These are phyloP conservation scores for Hyles lineata DNA, from an alignment of 2,888 invertebrate species.

Conservation along the genomic window DNA sequence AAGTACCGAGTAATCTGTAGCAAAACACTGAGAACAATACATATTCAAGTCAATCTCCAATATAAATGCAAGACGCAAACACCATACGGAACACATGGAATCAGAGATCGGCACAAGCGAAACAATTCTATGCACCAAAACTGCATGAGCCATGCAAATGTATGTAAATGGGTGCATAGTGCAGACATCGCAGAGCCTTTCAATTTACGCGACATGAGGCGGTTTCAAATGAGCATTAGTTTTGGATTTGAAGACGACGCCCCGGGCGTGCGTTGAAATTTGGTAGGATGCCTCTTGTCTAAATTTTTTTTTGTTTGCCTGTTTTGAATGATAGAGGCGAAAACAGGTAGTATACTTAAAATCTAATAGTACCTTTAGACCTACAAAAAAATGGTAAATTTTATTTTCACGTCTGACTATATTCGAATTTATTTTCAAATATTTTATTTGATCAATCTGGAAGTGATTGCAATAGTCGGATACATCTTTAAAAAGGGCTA, in stretches of 20 bases:
- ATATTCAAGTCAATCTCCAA: conserved; percentile 1
- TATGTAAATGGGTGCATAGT: conserved; percentile 26
- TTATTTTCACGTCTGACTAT: no score
- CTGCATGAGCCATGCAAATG: conserved; percentile 26
- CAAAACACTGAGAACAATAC: neutral
- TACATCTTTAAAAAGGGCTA: no score
- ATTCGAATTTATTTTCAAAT: no score
- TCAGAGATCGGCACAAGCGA: neutral
- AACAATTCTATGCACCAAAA: neutral
- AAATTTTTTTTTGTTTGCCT: no score
- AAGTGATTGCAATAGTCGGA: no score
- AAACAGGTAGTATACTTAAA: no score
- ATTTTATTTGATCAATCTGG: no score
- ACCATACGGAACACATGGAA: neutral
- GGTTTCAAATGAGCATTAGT: conserved; percentile 17
- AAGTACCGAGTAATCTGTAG: no score
- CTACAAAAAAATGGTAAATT: no score
- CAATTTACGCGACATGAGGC: conserved; percentile 15
- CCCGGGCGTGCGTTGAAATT: neutral
- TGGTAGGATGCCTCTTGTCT: neutral
- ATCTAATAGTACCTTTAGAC: no score
- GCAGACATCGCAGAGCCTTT: conserved; percentile 1
- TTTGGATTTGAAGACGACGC: conserved; percentile 10
- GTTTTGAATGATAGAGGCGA: no score
- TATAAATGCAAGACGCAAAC: conserved; percentile 13